Percentiles rank a stretch among this genome's conserved stretches.
Conservation (phyloP, 92 coral and sea anemone genomes). For the Zoanthus sansibaricus region DNA sequence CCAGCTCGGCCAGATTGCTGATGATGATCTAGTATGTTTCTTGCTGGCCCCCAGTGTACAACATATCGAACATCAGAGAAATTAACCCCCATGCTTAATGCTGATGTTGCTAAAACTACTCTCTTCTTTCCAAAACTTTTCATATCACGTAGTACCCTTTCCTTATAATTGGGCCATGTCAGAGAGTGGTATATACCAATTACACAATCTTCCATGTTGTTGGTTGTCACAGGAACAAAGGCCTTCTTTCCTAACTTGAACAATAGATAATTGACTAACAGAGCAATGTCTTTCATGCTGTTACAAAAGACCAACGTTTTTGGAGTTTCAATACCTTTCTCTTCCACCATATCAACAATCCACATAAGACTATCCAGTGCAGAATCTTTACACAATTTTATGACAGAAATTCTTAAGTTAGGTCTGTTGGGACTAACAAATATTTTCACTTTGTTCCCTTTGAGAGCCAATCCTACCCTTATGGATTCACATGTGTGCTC, state of each 20-base stretch:
- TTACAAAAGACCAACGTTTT: slow-evolving; percentile 41
- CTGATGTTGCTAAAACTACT: slow-evolving; percentile 20
- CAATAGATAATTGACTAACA: slow-evolving; percentile 29
- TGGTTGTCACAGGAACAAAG: slow-evolving; percentile 10
- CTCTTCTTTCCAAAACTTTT: slow-evolving; percentile 27
- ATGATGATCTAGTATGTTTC: slow-evolving; percentile 47
- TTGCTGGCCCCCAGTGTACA: slow-evolving; percentile 25
- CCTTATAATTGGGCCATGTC: slow-evolving; percentile 16
- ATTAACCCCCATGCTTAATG: slow-evolving; percentile 49
- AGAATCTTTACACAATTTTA: not conserved
- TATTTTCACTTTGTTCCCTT: not conserved
- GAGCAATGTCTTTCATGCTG: slow-evolving; percentile 13
- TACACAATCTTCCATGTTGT: slow-evolving; percentile 7
- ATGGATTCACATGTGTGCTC: slow-evolving; percentile 23
- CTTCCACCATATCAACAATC: slow-evolving; percentile 9
- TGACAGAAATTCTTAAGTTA: slow-evolving; percentile 33
- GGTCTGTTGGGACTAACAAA: slow-evolving; percentile 32
- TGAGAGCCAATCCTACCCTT: not conserved
- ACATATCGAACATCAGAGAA: slow-evolving; percentile 24
- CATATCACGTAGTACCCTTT: not conserved
- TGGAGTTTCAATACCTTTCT: slow-evolving; percentile 34
- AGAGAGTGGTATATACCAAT: slow-evolving; percentile 34
- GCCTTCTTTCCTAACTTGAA: slow-evolving; percentile 23
- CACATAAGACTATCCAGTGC: not conserved
- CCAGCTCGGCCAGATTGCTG: slow-evolving; percentile 52